phyloP scores from a whole-genome alignment of 2,888 invertebrate genomes.

The Ditula angustiorana region DNA sequence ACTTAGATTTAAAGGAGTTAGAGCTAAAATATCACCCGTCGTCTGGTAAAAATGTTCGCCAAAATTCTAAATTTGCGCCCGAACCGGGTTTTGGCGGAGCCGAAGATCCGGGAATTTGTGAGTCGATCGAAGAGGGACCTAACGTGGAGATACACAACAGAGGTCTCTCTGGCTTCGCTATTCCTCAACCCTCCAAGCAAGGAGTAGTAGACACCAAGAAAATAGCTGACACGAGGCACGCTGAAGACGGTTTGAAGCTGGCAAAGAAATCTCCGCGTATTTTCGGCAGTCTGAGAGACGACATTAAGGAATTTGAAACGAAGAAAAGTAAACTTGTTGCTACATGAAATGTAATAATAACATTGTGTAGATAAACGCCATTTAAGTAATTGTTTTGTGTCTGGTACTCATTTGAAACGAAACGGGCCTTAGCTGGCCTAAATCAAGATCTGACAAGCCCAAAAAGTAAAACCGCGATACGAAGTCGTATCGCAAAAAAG shows the following conservation, averaged over 20 bases:
- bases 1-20: constrained; percentile 71
- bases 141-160: constrained; percentile 75
- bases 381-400: neutral
- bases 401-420: too few species aligned
- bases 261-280: constrained; percentile 42
- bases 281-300: constrained; percentile 51
- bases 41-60: constrained; percentile 58
- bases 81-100: constrained; percentile 51
- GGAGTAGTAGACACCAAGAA: constrained; percentile 47
- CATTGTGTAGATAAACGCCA: neutral
- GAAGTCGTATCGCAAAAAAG: too few species aligned
- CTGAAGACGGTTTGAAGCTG: constrained; percentile 38
- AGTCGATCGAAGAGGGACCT: constrained; percentile 59
- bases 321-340: constrained; percentile 27
- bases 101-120: constrained; percentile 61
- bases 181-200: constrained; percentile 56
- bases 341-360: neutral
- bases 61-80: constrained; percentile 57
- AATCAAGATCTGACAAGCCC: too few species aligned
- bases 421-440: too few species aligned
- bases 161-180: constrained; percentile 74
- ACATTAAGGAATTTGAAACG: constrained; percentile 53
- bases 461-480: too few species aligned
- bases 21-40: constrained; percentile 64
- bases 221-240: constrained; percentile 40